phyloP scores from a whole-genome alignment of 2,888 invertebrate species.

The Hyalella azteca region DNA sequence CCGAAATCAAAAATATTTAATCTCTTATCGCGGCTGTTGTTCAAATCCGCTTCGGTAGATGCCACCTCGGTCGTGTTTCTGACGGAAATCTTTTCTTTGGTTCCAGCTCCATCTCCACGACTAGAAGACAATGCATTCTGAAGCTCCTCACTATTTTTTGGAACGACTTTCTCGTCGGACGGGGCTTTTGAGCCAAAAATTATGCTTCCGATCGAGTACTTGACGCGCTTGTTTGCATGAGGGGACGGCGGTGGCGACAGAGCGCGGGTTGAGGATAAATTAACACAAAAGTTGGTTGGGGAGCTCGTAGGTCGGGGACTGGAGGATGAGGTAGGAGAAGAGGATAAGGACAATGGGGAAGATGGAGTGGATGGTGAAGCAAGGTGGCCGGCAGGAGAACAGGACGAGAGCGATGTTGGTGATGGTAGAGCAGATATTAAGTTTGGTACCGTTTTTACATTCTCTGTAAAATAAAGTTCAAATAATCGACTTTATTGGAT shows the following conservation, averaged over 20 bases:
- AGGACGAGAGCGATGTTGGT: background rate
- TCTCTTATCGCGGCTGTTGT: no score
- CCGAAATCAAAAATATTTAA: background rate
- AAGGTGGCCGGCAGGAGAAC: background rate
- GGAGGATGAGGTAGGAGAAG: background rate
- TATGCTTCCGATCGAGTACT: conserved; percentile 30
- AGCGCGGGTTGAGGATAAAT: background rate
- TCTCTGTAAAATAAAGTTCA: background rate
- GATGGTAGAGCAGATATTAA: background rate
- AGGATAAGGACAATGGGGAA: conserved; percentile 5
- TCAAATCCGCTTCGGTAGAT: no score
- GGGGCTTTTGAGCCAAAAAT: background rate
- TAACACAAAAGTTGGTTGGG: background rate
- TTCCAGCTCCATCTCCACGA: no score
- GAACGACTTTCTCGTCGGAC: no score
- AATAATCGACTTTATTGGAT: no score
- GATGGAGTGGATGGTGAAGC: background rate
- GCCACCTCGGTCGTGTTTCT: no score
- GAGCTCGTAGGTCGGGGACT: background rate
- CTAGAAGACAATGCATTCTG: no score
- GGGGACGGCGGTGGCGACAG: conserved; percentile 38
- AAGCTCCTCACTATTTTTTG: no score
- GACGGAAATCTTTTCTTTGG: no score
- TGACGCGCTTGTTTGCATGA: background rate
- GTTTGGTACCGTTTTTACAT: background rate